These are phyloP conservation scores for Liolophura sinensis DNA, from an alignment of 1,140 invertebrate species.

Conservation along the genomic window DNA sequence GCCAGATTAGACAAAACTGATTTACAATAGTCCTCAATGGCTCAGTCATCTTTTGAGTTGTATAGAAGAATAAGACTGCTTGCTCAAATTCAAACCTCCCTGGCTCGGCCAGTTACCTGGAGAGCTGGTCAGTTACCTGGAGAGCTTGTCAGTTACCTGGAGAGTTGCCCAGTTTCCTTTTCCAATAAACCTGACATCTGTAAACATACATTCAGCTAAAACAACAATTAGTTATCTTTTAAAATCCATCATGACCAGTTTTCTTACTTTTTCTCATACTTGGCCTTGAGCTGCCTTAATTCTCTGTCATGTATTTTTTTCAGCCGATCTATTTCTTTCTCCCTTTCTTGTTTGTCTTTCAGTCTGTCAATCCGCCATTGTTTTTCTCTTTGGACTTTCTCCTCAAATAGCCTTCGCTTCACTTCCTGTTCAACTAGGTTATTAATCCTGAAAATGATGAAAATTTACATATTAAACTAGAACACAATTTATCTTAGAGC, in stretches of 20 bases:
- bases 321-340: constrained; percentile 49
- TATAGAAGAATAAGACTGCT: no score
- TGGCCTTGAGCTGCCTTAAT: constrained; percentile 40
- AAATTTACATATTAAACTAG: not conserved
- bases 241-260: not conserved
- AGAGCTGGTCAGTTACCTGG: not conserved
- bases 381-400: constrained; percentile 50
- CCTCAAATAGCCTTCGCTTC: constrained; percentile 55
- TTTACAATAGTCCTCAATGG: no score
- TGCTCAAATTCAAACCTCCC: not conserved
- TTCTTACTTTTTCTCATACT: constrained; percentile 36
- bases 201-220: not conserved
- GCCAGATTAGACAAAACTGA: no score
- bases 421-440: constrained; percentile 58
- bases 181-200: not conserved
- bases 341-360: constrained; percentile 45
- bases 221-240: not conserved
- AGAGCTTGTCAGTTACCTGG: not conserved
- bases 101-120: not conserved
- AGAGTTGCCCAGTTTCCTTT: not conserved
- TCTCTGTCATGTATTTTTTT: constrained; percentile 45
- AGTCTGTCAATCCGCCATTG: constrained; percentile 41
- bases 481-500: not conserved
- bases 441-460: constrained; percentile 42
- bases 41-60: no score